Evolutionary conservation across 2,888 invertebrate species (phyloP).

Genomic region (Drosophila tanythrix): DNA sequence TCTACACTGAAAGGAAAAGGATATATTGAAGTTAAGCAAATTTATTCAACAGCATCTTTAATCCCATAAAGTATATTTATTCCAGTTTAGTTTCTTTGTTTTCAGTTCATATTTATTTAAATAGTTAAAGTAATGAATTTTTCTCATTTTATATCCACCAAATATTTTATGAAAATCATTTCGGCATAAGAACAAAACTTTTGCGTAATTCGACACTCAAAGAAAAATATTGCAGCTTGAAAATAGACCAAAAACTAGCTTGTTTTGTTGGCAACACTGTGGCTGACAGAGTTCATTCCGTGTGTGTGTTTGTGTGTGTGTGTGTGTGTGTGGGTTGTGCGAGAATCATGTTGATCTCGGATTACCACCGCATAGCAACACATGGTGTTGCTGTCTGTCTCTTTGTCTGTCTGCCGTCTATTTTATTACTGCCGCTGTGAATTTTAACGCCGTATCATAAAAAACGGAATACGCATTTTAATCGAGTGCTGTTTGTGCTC

Average conservation of each 20-base stretch:
- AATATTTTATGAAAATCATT: neutral
- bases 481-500: slow-evolving; percentile 39
- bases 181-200: neutral
- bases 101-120: neutral
- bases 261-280: neutral
- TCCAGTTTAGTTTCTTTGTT: neutral
- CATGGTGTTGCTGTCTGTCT: slow-evolving; percentile 33
- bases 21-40: neutral
- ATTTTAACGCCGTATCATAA: slow-evolving; percentile 70
- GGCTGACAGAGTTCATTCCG: slow-evolving; percentile 29
- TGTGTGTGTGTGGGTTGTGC: neutral
- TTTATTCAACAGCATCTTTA: neutral
- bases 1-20: neutral
- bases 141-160: neutral
- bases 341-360: slow-evolving; percentile 40
- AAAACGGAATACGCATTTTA: slow-evolving; percentile 54
- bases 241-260: neutral
- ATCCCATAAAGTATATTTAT: neutral
- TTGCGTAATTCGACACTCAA: neutral
- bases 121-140: neutral
- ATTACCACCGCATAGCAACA: slow-evolving; percentile 60
- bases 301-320: slow-evolving; percentile 4
- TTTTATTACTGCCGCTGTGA: slow-evolving; percentile 64
- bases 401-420: slow-evolving; percentile 8
- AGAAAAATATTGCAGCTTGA: neutral